Evolutionary conservation across 2,888 invertebrate species (phyloP), one percentile per base, ranked within the genome.

Genomic region (Sinotaia quadrata): DNA sequence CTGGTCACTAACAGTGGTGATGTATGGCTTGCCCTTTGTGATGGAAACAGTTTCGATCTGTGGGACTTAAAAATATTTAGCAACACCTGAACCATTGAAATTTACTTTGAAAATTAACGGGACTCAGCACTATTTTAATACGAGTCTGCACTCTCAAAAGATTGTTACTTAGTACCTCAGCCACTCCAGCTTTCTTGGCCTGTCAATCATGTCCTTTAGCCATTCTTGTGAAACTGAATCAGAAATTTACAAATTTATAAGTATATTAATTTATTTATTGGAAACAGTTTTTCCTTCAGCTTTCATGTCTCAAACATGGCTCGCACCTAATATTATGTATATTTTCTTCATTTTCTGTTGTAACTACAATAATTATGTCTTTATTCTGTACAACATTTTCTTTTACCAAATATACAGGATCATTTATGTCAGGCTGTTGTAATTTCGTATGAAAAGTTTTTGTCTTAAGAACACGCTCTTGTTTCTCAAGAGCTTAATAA

Each of bases 61-160:
- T 41, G 31, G 31, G 4, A 10, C 65, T 52, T 15, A n/a, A 56
- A 10, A 65, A 24, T 65, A 65, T 8, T 18, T 36, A 37, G 65
- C 56, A 18, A 44, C 44, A 12, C 65, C 65, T 15, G 54, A 56
- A 12, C 41, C 52, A 27, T 34, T 44, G 65, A 65, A 65, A 4
- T 54, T 52, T 65, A 54, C 56, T 54, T 24, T 65, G 52, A 24
- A 29, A 31, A 31, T 56, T 29, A 52, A 65, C 56, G 1, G 29
- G 41, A 18, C 18, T 27, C 33, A 65, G 24, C 12, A 65, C 31
- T 21, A 56, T 29, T n/a, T 29, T 54, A 41, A 56, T 37, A n/a
- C 44, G 44, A 2, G 18, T 21, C 4, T 31, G 41, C 12, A 29
- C 18, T 2, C 36, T 33, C 0, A 33, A 33, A 29, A 65, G 37